Percentiles rank a stretch among this genome's conserved stretches.
Conservation (phyloP, 2,797 vertebrate genomes). For the Rhinichthys osculus region DNA sequence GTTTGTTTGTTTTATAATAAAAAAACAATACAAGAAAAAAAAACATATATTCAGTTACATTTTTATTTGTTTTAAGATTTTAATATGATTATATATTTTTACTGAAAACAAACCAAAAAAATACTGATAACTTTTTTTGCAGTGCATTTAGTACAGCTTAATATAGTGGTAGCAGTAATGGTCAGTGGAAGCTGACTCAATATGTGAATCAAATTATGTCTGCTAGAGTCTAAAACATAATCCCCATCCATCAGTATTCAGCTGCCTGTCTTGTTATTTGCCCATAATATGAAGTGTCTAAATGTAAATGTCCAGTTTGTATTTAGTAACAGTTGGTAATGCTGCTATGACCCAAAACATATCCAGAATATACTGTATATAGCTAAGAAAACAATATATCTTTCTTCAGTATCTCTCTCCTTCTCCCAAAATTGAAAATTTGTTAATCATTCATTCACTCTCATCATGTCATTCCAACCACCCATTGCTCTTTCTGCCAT, state of each 20-base stretch:
- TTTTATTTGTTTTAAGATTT: neutral
- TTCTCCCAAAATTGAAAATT: neutral
- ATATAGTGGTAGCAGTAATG: neutral
- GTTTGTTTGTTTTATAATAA: neutral
- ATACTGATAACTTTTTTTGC: too few relatives aligned
- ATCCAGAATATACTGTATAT: neutral
- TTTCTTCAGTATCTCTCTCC: neutral
- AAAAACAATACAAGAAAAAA: neutral
- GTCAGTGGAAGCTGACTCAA: slow-evolving; percentile 5
- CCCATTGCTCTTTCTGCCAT: neutral
- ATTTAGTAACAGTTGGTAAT: neutral
- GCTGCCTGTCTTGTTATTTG: neutral
- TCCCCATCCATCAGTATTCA: neutral
- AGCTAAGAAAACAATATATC: neutral
- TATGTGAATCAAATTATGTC: neutral
- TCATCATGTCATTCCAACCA: neutral
- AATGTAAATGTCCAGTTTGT: neutral
- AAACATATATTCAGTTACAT: too few relatives aligned
- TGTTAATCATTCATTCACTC: neutral
- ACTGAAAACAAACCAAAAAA: neutral
- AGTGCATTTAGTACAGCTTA: neutral
- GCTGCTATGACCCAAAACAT: neutral
- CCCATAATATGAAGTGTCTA: neutral
- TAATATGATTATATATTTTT: neutral
- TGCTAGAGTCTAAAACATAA: slow-evolving; percentile 6